Evolutionary conservation across 2,797 vertebrate species (phyloP).

Genomic region (Ctenosaura bakeri): DNA sequence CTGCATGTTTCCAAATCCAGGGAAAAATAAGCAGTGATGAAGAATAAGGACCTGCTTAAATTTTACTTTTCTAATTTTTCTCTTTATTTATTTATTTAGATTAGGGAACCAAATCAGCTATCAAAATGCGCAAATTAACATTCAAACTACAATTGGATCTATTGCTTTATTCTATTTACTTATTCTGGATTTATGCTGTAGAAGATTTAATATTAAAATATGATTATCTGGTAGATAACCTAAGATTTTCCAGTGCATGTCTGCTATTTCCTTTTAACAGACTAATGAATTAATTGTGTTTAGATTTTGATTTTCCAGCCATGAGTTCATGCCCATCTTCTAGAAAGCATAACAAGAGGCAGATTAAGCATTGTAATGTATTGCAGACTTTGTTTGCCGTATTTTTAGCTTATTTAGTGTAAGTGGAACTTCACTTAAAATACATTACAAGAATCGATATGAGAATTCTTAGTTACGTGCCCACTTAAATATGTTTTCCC

Average conservation of each 20-base stretch:
- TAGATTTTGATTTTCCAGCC: not conserved
- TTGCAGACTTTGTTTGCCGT: not conserved
- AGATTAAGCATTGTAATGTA: not conserved
- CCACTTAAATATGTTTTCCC: slow-evolving; percentile 8
- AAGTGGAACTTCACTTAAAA: slow-evolving; percentile 42
- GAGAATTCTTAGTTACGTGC: not conserved
- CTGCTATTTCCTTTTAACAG: not conserved
- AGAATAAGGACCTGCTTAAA: not conserved
- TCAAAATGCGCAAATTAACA: not conserved
- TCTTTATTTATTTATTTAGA: not conserved
- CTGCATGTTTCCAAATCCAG: slow-evolving; percentile 3
- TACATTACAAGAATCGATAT: not conserved
- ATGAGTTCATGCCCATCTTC: not conserved
- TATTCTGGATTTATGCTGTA: not conserved
- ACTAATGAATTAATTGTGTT: not conserved
- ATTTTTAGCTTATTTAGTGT: not conserved
- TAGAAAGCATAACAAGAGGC: not conserved
- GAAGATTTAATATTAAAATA: not conserved
- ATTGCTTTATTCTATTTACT: not conserved
- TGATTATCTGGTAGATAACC: too few species aligned
- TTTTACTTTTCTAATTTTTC: not conserved
- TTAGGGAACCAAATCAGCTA: not conserved
- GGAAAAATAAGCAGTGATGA: not conserved
- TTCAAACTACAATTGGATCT: not conserved
- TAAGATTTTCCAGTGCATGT: not conserved